Evolutionary conservation across 2,888 invertebrate genomes (phyloP), one percentile per base, ranked within the genome.

Genomic region (Notocelia uddmanniana): DNA sequence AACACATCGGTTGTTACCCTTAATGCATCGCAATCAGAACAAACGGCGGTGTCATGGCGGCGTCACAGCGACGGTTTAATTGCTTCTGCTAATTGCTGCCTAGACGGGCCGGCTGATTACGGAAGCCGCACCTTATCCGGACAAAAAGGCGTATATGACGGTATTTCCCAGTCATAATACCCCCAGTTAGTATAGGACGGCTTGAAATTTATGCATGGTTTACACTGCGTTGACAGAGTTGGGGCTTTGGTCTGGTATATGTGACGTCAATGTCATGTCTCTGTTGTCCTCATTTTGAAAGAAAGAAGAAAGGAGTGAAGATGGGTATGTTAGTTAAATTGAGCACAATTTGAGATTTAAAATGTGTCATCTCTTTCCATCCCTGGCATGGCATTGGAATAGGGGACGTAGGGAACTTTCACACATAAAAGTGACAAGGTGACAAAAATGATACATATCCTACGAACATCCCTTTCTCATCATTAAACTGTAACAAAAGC

Each of bases 31-130:
- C 45, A 62, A 48, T 48, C 26, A 23, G 45, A 45, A 60, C 23
- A 45, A 48, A 41, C 37, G 37, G 59, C 41, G 59, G 59, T 59
- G 59, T 59, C 59, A 59, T 37, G 50, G 26, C 18, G 60, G 23
- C 63, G 48, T 48, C 62, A 31, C 19, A 15, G 19, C 34, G 31
- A 50, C 50, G 63, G 48, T 18, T 63, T 63, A 63, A 63, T 63
- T 50, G 50, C 63, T 50, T 15, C 50, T 31, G 31, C 63, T 63
- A 63, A 63, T 63, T 63, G 63, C 48, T 18, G 48, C 23, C 60
- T 60, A 21, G 23, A 26, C 9, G 8, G 50, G 15, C 15, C 9
- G 55, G n/a, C 26, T 26, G 13, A 26, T 11, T 55, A 55, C 23
- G n/a, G 15, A n/a, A 45, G 5, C 6, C 1, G 13, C 13, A 13